Base-by-base conservation (phyloP, 2,113 vertebrate species). In the Anarhynchus alexandrinus region DNA sequence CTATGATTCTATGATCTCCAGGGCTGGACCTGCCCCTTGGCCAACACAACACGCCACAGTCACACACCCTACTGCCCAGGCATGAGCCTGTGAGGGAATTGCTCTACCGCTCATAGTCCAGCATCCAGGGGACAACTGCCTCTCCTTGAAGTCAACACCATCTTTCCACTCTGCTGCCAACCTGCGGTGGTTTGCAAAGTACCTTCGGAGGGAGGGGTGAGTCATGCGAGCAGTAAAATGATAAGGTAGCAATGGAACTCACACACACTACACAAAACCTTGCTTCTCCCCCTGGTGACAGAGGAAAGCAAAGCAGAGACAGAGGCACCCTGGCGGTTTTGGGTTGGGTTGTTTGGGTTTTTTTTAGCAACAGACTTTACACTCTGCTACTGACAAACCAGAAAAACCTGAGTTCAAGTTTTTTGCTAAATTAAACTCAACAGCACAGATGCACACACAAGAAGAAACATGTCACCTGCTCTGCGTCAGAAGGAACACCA, bases 41-140 rank as follows among this genome's bases (percentile, higher is more conserved):
- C 55, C 66, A 51, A 22, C 2, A 1, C 19, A 51, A 52, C n/a
- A 59, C 2, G 0, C 9, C 38, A 6, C 0, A 0, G 69, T 15
- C 49, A 29, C 43, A 10, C 40, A 17, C 21, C 43, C 21, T 12
- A 6, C 34, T 30, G 42, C 34, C 52, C 34, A 57, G 12, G 62
- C 9, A 45, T 52, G 42, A 58, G 11, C 15, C 45, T 52, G 11
- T 7, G 1, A 82, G 18, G 18, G 16, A 18, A 11, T 25, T 64
- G 25, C 69, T 38, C 45, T 8, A 27, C 45, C 45, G 4, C 23
- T 26, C 73, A 11, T 57, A 66, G 69, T n/a, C 19, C 74, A 47
- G 21, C 7, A 8, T 11, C 30, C 55, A 32, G 77, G 36, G 42
- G 21, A n/a, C 26, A 34, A 22, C 2, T 21, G 26, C 30, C 5